Base-by-base conservation (phyloP, 1,140 invertebrate genomes). In the Ceratina australensis region DNA sequence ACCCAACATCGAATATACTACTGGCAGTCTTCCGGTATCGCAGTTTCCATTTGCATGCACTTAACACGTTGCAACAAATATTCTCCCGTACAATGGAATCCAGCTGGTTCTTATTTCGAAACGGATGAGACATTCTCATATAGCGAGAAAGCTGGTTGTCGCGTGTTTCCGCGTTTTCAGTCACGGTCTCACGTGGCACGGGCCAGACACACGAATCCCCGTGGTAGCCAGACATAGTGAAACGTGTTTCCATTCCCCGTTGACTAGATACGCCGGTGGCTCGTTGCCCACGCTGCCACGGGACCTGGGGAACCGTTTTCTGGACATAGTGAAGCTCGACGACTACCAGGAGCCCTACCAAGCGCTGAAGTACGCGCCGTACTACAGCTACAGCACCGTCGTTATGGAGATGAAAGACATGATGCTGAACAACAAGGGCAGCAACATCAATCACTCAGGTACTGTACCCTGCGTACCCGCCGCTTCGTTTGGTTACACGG, bases 331-430 rank as follows among this genome's bases (percentile, higher is more conserved):
- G 64, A 96, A 96, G 90, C 93, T 94, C 54, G 95, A 96, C 86
- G 95, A 96, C 86, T 96, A 96, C 90, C 95, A 96, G 87, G 96
- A 96, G 90, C 96, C 96, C 10, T 96, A 96, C 90, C 95, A 96
- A 87, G 95, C 95, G 0, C 91, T 96, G 67, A 95, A 95, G 84
- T 96, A 95, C 86, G 94, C 95, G 2, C 95, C 95, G 1, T 96
- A 96, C 88, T 96, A 96, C 87, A 95, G 95, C 86, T 96, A 96
- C 90, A 96, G 95, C 87, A 95, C 95, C 13, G 95, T 96, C 26
- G 93, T 96, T 84, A 94, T 96, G 92, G 95, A 96, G 89, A 95
- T 96, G 95, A 94, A 95, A 87, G 95, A 95, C 88, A 94, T 95
- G 87, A 92, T 93, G 86, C 91, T 93, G 81, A 94, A 95, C 85